phyloP scores from a whole-genome alignment of 2,888 invertebrate genomes.

The Drosophila ezoana region DNA sequence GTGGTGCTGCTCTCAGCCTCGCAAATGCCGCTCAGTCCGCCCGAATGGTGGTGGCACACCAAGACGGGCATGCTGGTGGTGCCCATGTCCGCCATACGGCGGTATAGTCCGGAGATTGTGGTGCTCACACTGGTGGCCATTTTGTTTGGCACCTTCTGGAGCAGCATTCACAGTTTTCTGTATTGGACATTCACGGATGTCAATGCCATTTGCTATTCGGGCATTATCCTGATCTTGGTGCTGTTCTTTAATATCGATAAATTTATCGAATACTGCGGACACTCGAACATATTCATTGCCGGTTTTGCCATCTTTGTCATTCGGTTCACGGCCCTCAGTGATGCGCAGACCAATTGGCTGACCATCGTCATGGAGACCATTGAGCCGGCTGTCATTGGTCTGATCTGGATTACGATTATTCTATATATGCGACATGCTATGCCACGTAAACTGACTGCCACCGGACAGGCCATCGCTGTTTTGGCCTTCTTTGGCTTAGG shows the following conservation, averaged over 20 bases:
- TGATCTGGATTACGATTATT: conserved; percentile 92
- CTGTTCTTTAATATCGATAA: conserved; percentile 89
- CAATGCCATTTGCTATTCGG: conserved; percentile 70
- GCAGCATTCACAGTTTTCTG: conserved; percentile 91
- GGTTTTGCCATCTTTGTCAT: conserved; percentile 93
- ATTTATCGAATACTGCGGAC: conserved; percentile 92
- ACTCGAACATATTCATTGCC: conserved; percentile 92
- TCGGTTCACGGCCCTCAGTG: conserved; percentile 88
- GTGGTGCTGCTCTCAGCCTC: conserved; percentile 86
- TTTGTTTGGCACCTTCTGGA: conserved; percentile 91
- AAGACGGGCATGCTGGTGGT: conserved; percentile 90
- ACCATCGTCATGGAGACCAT: conserved; percentile 89
- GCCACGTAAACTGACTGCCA: conserved; percentile 90
- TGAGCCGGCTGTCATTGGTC: conserved; percentile 91
- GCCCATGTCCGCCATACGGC: conserved; percentile 92
- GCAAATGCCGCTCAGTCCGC: conserved; percentile 91
- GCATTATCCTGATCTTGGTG: conserved; percentile 76
- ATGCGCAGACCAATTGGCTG: conserved; percentile 86
- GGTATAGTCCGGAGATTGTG: conserved; percentile 90
- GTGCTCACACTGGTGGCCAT: conserved; percentile 89
- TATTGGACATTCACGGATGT: conserved; percentile 87
- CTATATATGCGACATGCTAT: conserved; percentile 93
- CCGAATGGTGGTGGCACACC: conserved; percentile 96
- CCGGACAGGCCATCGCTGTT: conserved; percentile 92
- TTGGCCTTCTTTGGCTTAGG: conserved; percentile 92